Evolutionary conservation across 2,888 invertebrate species (phyloP).

Genomic region (Lomographa bimaculata): DNA sequence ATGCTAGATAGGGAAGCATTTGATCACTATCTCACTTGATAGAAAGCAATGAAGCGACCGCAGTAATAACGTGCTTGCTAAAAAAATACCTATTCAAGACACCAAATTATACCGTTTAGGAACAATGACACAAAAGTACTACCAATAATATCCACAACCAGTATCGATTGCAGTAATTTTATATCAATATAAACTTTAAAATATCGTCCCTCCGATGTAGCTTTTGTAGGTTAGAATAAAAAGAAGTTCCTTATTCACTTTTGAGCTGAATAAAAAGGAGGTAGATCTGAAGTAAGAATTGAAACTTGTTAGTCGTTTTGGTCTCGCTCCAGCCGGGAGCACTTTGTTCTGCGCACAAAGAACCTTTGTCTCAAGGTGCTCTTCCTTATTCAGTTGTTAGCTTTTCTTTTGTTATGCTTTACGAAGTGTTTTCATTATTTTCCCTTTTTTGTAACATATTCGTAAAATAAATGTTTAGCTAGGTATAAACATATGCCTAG

Average conservation of each 20-base stretch:
- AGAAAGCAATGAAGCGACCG: too few relatives aligned
- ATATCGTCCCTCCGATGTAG: too few relatives aligned
- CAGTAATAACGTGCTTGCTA: too few relatives aligned
- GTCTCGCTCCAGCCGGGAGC: slow-evolving; percentile 22
- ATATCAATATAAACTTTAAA: too few relatives aligned
- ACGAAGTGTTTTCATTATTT: slow-evolving; percentile 19
- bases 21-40: too few relatives aligned
- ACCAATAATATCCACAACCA: too few relatives aligned
- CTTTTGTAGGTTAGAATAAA: slow-evolving; percentile 4
- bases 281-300: slow-evolving; percentile 14
- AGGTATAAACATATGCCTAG: too few relatives aligned
- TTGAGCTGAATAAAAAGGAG: slow-evolving; percentile 21
- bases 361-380: slow-evolving; percentile 46
- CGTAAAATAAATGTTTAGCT: background rate
- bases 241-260: slow-evolving; percentile 19
- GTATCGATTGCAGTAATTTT: too few relatives aligned
- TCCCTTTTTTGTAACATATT: slow-evolving; percentile 11
- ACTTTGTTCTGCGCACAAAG: slow-evolving; percentile 40
- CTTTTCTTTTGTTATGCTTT: slow-evolving; percentile 37
- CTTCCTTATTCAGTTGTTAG: slow-evolving; percentile 35
- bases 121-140: too few relatives aligned
- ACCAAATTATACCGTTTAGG: too few relatives aligned
- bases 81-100: too few relatives aligned
- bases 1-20: too few relatives aligned
- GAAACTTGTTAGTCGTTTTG: slow-evolving; percentile 25